Conservation (phyloP, 2,113 vertebrate species). For the Enhydra lutris region DNA sequence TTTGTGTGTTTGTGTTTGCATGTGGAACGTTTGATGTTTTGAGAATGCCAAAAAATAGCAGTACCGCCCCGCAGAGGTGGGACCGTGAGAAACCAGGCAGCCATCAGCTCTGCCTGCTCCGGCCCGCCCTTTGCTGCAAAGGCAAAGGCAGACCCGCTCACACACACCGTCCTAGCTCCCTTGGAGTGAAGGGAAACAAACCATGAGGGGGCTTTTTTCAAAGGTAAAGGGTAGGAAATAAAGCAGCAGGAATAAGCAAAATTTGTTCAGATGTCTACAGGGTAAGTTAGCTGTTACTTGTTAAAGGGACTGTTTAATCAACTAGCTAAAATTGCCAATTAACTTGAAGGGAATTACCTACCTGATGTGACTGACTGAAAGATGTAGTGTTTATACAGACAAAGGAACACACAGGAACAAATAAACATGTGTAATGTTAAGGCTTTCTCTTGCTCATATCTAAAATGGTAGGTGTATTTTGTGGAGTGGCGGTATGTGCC, state of each 20-base stretch:
- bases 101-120: not conserved
- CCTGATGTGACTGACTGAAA: not conserved
- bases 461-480: not conserved
- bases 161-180: not conserved
- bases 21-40: not conserved
- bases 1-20: not conserved
- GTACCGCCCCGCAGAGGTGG: not conserved
- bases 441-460: not conserved
- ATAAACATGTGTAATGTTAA: not conserved
- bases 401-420: not conserved
- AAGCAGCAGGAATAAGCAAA: not conserved
- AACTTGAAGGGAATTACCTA: not conserved
- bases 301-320: not conserved
- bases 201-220: not conserved
- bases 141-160: not conserved
- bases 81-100: not conserved
- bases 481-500: too few relatives aligned
- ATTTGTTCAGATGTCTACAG: not conserved
- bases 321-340: not conserved
- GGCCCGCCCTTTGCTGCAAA: not conserved
- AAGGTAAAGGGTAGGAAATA: not conserved
- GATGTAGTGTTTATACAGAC: not conserved
- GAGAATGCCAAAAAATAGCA: not conserved
- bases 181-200: not conserved
- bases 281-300: not conserved